These are phyloP conservation scores for Phlogophora meticulosa DNA, from an alignment of 2,888 invertebrate genomes.

Conservation along the genomic window DNA sequence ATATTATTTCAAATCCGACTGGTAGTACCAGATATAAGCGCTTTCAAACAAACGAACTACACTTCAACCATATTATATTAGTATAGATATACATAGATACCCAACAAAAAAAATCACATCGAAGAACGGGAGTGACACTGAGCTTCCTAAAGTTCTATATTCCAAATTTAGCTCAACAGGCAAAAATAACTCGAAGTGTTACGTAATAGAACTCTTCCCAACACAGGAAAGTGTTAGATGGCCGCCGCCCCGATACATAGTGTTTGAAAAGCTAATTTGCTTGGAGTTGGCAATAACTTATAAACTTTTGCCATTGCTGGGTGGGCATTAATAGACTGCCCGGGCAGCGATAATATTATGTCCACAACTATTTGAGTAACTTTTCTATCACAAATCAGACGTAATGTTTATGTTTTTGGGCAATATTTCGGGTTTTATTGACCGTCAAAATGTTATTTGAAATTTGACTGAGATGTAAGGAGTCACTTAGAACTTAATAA, in stretches of 20 bases:
- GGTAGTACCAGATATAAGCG: no score
- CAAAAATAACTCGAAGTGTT: constrained; percentile 33
- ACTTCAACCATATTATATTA: no score
- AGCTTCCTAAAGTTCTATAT: constrained; percentile 3
- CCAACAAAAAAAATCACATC: constrained; percentile 17
- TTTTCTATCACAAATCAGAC: constrained; percentile 55
- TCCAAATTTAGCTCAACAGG: constrained; percentile 17
- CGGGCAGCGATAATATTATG: constrained; percentile 33
- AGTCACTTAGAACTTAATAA: no score
- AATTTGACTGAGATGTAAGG: neutral
- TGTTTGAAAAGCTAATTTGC: constrained; percentile 58
- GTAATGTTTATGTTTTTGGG: constrained; percentile 58
- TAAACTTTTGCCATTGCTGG: constrained; percentile 51
- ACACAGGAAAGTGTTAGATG: constrained; percentile 29
- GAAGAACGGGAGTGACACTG: neutral
- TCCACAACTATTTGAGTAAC: constrained; percentile 49
- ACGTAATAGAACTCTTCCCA: constrained; percentile 27
- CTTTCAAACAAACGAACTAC: no score
- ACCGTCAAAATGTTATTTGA: constrained; percentile 32
- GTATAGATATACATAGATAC: no score
- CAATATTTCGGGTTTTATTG: constrained; percentile 45
- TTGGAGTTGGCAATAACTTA: constrained; percentile 50
- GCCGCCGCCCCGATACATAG: constrained; percentile 24
- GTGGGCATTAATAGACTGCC: constrained; percentile 51
- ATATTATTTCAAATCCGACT: no score